These are phyloP conservation scores for Patella caerulea DNA, from an alignment of 2,888 invertebrate species.

Conservation along the genomic window DNA sequence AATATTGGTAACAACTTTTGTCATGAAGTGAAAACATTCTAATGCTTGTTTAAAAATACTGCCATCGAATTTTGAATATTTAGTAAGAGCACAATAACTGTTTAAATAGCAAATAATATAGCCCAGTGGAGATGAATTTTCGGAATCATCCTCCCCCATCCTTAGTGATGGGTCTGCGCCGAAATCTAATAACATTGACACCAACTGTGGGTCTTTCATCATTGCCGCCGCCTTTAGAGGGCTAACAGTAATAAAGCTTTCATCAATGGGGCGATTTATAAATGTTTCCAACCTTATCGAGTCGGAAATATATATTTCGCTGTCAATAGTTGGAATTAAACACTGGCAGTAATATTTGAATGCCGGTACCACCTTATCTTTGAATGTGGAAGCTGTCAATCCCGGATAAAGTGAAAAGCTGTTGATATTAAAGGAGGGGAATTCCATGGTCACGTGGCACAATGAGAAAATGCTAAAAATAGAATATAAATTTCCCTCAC, in stretches of 20 bases:
- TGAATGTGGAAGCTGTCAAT: neutral
- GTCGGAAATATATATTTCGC: neutral
- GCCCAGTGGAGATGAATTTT: neutral
- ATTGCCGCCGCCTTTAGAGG: neutral
- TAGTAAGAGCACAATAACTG: neutral
- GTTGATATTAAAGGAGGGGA: neutral
- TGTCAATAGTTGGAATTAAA: neutral
- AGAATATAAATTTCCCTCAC: constrained; percentile 3
- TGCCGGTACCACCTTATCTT: neutral
- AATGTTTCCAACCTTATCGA: too few species aligned
- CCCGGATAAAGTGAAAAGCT: neutral
- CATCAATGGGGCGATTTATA: neutral
- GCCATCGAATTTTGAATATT: neutral
- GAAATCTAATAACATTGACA: neutral
- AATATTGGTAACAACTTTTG: neutral
- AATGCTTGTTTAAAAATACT: neutral
- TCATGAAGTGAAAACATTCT: neutral
- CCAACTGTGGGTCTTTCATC: neutral
- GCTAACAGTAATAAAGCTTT: neutral
- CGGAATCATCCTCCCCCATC: neutral
- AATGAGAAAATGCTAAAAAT: neutral
- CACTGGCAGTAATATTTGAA: neutral
- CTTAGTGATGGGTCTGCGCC: neutral
- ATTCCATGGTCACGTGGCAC: neutral
- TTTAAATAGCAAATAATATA: constrained; percentile 2